Conservation (phyloP, 2,888 invertebrate species). For the Drosophila affinis region DNA sequence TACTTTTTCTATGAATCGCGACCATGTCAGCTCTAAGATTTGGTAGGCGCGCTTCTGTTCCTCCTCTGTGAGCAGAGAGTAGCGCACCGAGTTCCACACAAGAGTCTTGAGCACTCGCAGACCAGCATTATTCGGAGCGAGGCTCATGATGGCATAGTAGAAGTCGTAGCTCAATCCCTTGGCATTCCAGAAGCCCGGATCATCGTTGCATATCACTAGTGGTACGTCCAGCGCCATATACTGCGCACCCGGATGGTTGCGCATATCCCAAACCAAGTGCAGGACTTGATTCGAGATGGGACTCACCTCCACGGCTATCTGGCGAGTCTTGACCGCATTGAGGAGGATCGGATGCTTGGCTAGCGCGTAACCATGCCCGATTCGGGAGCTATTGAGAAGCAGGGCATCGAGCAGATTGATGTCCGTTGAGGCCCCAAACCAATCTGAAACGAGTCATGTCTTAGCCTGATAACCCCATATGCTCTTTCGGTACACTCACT, state of each 20-base stretch:
- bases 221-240: constrained; percentile 86
- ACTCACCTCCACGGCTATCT: constrained; percentile 82
- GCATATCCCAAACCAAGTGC: constrained; percentile 85
- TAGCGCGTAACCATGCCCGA: constrained; percentile 83
- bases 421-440: constrained; percentile 85
- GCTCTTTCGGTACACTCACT: constrained; percentile 71
- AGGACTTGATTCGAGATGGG: constrained; percentile 84
- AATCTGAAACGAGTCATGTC: constrained; percentile 79
- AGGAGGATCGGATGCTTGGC: constrained; percentile 82
- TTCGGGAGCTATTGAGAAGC: constrained; percentile 82
- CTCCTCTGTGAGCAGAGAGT: constrained; percentile 67
- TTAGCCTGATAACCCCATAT: not conserved
- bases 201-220: constrained; percentile 87
- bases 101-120: constrained; percentile 86
- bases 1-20: constrained; percentile 75
- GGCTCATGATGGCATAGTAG: constrained; percentile 88
- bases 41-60: constrained; percentile 69
- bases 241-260: constrained; percentile 87
- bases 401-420: constrained; percentile 85
- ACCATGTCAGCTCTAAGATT: constrained; percentile 74
- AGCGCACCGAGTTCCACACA: constrained; percentile 86
- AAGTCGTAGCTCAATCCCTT: constrained; percentile 87
- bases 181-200: constrained; percentile 87
- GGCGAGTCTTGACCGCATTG: constrained; percentile 79
- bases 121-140: constrained; percentile 86